A percentile compares a stretch with the other conserved stretches of the same genome.
Conservation (phyloP, 35 echinoderm and acorn worm genomes). For the Ophioderma brevispina region DNA sequence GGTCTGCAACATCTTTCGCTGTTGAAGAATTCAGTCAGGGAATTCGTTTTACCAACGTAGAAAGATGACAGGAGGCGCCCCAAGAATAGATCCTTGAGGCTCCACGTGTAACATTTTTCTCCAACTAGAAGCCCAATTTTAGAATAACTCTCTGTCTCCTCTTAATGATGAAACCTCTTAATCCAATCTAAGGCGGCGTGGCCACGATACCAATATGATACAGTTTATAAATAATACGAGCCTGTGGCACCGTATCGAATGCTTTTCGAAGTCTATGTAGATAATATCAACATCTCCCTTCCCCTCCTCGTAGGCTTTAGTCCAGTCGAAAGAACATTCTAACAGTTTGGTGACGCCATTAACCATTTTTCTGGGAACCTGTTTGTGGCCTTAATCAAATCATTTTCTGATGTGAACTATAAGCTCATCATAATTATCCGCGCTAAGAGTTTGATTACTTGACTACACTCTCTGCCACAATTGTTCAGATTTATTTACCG, state of each 20-base stretch:
- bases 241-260: slow-evolving; percentile 16
- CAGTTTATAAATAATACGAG: slow-evolving; percentile 6
- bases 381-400: slow-evolving; percentile 21
- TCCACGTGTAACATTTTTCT: slow-evolving; percentile 39
- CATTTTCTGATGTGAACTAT: not conserved
- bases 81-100: slow-evolving; percentile 57
- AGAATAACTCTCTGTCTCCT: slow-evolving; percentile 50
- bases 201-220: slow-evolving; percentile 26
- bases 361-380: not conserved
- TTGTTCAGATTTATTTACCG: too few relatives aligned
- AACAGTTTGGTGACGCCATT: slow-evolving; percentile 19
- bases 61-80: slow-evolving; percentile 31
- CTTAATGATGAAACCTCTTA: not conserved
- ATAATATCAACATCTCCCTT: slow-evolving; percentile 40
- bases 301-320: slow-evolving; percentile 17
- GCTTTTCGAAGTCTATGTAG: slow-evolving; percentile 56
- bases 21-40: slow-evolving; percentile 1
- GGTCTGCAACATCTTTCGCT: slow-evolving; percentile 40
- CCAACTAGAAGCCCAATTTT: slow-evolving; percentile 33
- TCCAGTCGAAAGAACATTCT: slow-evolving; percentile 59
- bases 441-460: slow-evolving; percentile 16
- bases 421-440: slow-evolving; percentile 25
- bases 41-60: slow-evolving; percentile 57
- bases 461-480: too few relatives aligned
- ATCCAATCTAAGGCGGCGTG: slow-evolving; percentile 8